Base-by-base conservation (phyloP, 2,888 invertebrate genomes). In the Eupithecia inturbata region DNA sequence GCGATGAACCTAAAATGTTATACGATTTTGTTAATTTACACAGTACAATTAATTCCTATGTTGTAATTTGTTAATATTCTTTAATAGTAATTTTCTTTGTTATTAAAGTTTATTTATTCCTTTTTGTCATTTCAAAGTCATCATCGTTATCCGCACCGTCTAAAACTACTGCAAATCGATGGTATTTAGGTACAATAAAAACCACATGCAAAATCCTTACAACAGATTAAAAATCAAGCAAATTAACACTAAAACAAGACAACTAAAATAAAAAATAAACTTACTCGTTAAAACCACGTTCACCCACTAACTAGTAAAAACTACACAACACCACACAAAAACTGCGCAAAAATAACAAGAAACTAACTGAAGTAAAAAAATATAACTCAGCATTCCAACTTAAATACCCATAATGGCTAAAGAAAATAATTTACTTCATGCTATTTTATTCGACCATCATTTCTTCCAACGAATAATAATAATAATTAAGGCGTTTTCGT, bases 1-100 rank as follows among this genome's bases (percentile, higher is more conserved):
- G 71, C 96, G 94, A 79, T 96, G 96, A 33, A 95, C 92, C 96
- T 96, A 87, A 72, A 89, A 22, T 3, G 49, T 36, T n/a, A 31
- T 62, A 31, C 0, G n/a, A 19, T 36, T 36, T 33, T 36, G 3
- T 22, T 41, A 41, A 16, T 16, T n/a, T n/a, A n/a, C n/a, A n/a
- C n/a, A n/a, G n/a, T n/a, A n/a, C n/a, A n/a, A n/a, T n/a, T n/a
- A n/a, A n/a, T n/a, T n/a, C 36, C 36, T 36, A 36, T 45, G 19
- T 16, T 16, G 3, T 4, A 16, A n/a, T 19, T 49, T n/a, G n/a
- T 49, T 49, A n/a, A 0, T 45, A 7, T n/a, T 49, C 41, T 49
- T 33, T 33, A 33, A 7, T 36, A 36, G 1, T n/a, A 22, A 10
- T 53, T 22, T 53, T n/a, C 9, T n/a, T 49, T n/a, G 49, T 49